Evolutionary conservation across 2,113 vertebrate genomes (phyloP).

Genomic region (Lota lota): DNA sequence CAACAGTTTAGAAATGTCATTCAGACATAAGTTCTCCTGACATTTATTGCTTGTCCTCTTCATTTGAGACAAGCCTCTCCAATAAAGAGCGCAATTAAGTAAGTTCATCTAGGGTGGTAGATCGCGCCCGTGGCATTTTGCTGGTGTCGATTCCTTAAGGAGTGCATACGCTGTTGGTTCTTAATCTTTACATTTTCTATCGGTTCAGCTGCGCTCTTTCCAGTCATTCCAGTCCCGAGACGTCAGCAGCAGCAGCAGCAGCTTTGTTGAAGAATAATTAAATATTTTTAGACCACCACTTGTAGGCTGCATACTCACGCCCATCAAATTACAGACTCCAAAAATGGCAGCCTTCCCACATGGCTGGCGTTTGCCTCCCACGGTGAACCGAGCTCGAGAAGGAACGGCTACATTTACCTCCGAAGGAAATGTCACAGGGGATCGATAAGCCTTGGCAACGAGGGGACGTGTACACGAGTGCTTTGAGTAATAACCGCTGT

Average conservation of each 20-base stretch:
- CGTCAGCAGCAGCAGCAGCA: slow-evolving; percentile 59
- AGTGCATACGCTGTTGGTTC: too few relatives aligned
- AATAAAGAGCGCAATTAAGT: slow-evolving; percentile 69
- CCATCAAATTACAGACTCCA: slow-evolving; percentile 73
- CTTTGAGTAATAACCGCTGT: too few relatives aligned
- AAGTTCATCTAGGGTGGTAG: slow-evolving; percentile 62
- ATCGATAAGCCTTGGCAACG: slow-evolving; percentile 39
- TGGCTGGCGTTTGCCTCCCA: slow-evolving; percentile 64
- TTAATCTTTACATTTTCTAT: too few relatives aligned
- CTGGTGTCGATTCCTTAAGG: too few relatives aligned
- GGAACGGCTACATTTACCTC: slow-evolving; percentile 64
- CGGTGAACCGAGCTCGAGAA: slow-evolving; percentile 67
- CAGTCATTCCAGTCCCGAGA: neutral
- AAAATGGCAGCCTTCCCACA: slow-evolving; percentile 62
- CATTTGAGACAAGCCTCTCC: slow-evolving; percentile 64
- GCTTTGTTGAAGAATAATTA: slow-evolving; percentile 50
- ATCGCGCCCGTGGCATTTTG: neutral
- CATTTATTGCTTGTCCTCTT: slow-evolving; percentile 70
- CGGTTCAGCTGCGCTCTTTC: too few relatives aligned
- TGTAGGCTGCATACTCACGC: slow-evolving; percentile 63
- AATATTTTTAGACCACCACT: slow-evolving; percentile 63
- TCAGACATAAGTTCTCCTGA: slow-evolving; percentile 59
- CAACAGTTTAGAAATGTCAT: slow-evolving; percentile 67
- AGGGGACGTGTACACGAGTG: too few relatives aligned
- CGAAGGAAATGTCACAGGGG: slow-evolving; percentile 68